phyloP scores from a whole-genome alignment of 1,140 invertebrate species.

The Spodoptera litura region DNA sequence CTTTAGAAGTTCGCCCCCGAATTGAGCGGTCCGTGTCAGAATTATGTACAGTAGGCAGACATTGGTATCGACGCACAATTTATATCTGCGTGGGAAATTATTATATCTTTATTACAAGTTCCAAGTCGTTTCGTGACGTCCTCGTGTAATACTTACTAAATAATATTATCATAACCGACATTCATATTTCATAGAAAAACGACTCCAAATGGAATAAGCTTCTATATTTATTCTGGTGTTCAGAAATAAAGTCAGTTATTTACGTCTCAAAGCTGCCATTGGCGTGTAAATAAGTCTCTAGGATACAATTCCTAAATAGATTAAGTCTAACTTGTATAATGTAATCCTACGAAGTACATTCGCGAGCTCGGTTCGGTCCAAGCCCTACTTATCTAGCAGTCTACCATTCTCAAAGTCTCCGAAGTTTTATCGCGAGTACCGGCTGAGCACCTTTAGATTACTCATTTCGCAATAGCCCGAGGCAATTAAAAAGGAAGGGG shows the following conservation, averaged over 20 bases:
- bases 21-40: slow-evolving; percentile 82
- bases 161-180: background rate
- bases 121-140: slow-evolving; percentile 38
- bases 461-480: slow-evolving; percentile 83
- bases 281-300: background rate
- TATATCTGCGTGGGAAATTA: slow-evolving; percentile 73
- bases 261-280: background rate
- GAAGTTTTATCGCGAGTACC: slow-evolving; percentile 76
- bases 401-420: slow-evolving; percentile 50
- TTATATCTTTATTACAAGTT: slow-evolving; percentile 78
- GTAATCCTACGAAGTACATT: slow-evolving; percentile 1
- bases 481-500: slow-evolving; percentile 86
- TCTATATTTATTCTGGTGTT: background rate
- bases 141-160: slow-evolving; percentile 10
- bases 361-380: background rate
- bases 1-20: slow-evolving; percentile 78
- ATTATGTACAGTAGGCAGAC: slow-evolving; percentile 63
- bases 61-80: slow-evolving; percentile 71
- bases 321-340: background rate
- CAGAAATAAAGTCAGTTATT: background rate
- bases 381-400: slow-evolving; percentile 38
- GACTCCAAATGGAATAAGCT: background rate
- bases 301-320: background rate
- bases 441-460: slow-evolving; percentile 81
- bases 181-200: background rate